Conservation (phyloP, 2,888 invertebrate species). For the Eristalis pertinax region DNA sequence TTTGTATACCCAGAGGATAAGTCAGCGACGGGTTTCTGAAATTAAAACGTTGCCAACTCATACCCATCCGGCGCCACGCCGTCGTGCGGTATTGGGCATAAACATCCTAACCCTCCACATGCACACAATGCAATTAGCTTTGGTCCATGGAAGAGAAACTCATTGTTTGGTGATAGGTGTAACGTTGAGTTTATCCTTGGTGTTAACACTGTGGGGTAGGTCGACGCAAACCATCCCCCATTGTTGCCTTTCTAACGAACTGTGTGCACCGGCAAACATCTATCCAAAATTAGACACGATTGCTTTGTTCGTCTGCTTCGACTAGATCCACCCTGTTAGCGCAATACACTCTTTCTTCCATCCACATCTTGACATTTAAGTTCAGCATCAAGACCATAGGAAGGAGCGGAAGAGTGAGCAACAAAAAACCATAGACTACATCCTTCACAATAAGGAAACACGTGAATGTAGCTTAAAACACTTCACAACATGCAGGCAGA, state of each 20-base stretch:
- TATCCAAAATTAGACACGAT: conserved; percentile 37
- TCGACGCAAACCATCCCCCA: conserved; percentile 4
- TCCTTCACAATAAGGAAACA: conserved; percentile 45
- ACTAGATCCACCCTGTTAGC: conserved; percentile 2
- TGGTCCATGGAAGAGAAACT: conserved; percentile 26
- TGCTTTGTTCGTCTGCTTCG: conserved; percentile 7
- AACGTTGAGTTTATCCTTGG: conserved; percentile 60
- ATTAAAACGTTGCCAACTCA: conserved; percentile 59
- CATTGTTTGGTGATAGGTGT: conserved; percentile 65
- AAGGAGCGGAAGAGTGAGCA: conserved; percentile 12
- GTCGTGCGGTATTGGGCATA: conserved; percentile 3
- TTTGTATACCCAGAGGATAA: conserved; percentile 71
- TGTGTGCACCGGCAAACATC: conserved; percentile 9
- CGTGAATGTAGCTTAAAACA: conserved; percentile 49
- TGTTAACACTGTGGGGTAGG: conserved; percentile 52
- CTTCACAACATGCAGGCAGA: conserved; percentile 61
- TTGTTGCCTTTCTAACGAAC: conserved; percentile 41
- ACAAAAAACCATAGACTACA: background rate
- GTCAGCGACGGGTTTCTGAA: conserved; percentile 64
- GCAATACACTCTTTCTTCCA: background rate
- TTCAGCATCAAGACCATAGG: background rate
- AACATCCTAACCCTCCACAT: conserved; percentile 41
- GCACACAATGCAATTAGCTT: conserved; percentile 65
- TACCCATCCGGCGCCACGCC: background rate
- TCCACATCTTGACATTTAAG: conserved; percentile 52